Evolutionary conservation across 2,888 invertebrate genomes (phyloP), one percentile per base, ranked within the genome.

Genomic region (Congeria kusceri): DNA sequence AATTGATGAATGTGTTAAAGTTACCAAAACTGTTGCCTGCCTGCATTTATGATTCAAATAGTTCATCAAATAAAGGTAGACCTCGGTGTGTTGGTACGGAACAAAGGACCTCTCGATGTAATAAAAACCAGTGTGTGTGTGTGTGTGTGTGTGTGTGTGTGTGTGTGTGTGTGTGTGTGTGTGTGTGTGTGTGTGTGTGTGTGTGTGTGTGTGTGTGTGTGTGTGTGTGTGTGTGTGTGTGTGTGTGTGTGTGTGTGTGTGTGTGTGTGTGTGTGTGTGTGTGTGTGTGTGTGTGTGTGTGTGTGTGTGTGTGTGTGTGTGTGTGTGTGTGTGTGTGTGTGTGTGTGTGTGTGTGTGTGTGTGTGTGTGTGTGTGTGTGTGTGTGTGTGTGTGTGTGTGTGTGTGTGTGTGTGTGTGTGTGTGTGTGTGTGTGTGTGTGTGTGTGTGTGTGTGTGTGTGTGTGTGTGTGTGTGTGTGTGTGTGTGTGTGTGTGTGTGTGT

Each of bases 401-500:
- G 53, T 53, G 53, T 53, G 53, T 13, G 53, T 53, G 53, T 53
- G 53, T 13, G 53, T 53, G 53, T 53, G 53, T 13, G 53, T 53
- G 53, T 53, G 53, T 13, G 53, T 53, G 53, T 53, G 53, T 13
- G 53, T 53, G 53, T 53, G 53, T 13, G 53, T 53, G 53, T 53
- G 53, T 13, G 53, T 53, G 53, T 53, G 53, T 13, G 59, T 46
- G 61, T 69, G 61, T 59, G 46, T 46, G 61, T 47, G 69, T 47
- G 69, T 59, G 61, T 47, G 61, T 59, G 69, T 27, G 61, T 61
- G 69, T 47, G 69, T 46, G 69, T 61, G 69, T 59, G 69, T 46
- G 69, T 69, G 69, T 47, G 59, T 46, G 61, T 61, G 69, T 59
- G 69, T 27, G 69, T 69, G 69, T 27, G 69, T 69, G 69, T 61